Conservation (phyloP, 2,888 invertebrate species). For the Saturnia japonica region DNA sequence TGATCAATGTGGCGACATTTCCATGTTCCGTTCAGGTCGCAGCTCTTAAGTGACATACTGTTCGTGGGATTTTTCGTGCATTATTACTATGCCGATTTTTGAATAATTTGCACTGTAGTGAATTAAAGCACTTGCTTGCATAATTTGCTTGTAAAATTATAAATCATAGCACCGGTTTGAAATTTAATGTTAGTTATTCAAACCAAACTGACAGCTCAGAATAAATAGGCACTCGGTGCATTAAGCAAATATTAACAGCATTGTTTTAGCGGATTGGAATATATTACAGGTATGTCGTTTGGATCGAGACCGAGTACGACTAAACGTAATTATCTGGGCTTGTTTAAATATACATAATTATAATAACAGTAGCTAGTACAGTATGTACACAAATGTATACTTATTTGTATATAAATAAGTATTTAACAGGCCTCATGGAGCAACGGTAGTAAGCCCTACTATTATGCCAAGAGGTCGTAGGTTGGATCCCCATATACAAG, state of each 20-base stretch:
- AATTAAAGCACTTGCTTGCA: background rate
- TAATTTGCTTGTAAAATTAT: background rate
- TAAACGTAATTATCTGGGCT: background rate
- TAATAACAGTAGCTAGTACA: no score
- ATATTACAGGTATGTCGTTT: background rate
- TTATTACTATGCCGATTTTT: background rate
- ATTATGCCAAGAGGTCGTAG: no score
- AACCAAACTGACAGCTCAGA: background rate
- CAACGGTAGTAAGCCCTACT: no score
- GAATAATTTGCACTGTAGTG: background rate
- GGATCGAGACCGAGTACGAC: background rate
- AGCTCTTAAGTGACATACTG: no score
- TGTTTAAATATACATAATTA: no score
- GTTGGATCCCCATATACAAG: no score
- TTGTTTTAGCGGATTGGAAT: background rate
- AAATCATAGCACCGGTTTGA: conserved; percentile 1
- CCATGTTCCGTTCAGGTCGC: no score
- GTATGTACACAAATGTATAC: no score
- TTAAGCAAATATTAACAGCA: background rate
- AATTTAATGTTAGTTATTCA: background rate
- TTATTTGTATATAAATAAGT: no score
- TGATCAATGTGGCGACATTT: no score
- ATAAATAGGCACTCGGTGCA: background rate
- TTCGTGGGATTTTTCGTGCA: background rate
- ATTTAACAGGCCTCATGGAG: no score